phyloP scores from a whole-genome alignment of 2,113 vertebrate genomes.

The Plotosus lineatus region DNA sequence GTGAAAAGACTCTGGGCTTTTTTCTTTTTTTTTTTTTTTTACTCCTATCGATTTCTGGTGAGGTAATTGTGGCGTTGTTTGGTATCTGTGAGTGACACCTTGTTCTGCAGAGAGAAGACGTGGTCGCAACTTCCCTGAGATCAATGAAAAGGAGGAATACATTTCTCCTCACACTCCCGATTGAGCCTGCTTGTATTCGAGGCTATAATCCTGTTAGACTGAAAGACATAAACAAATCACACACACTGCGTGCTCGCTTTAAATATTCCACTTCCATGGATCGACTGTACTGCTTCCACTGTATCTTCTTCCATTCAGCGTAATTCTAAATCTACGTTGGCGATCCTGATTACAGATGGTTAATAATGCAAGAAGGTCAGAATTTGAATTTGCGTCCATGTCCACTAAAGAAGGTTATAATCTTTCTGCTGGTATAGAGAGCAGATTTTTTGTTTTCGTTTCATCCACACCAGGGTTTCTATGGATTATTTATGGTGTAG shows the following conservation, averaged over 20 bases:
- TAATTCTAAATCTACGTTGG: not conserved
- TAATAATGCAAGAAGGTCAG: not conserved
- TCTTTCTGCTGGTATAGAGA: not conserved
- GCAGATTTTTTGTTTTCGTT: not conserved
- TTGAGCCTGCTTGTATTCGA: not conserved
- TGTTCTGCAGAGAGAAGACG: constrained; percentile 35
- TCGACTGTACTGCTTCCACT: not conserved
- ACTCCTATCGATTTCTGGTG: constrained; percentile 39
- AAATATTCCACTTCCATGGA: not conserved
- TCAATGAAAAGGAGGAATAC: constrained; percentile 37
- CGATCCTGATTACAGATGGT: not conserved
- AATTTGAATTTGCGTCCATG: not conserved
- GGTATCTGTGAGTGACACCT: constrained; percentile 43
- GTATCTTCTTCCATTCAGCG: too few relatives aligned
- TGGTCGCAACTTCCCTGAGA: constrained; percentile 29
- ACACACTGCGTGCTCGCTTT: not conserved
- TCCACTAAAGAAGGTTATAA: too few relatives aligned
- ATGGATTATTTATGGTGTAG: not conserved
- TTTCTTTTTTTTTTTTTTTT: constrained; percentile 9
- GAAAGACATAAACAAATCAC: not conserved
- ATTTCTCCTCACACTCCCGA: not conserved
- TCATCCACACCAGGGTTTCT: not conserved
- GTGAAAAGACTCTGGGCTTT: constrained; percentile 44
- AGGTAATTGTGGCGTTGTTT: constrained; percentile 47
- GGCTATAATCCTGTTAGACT: not conserved